Percentiles rank a stretch among this genome's conserved stretches.
Conservation (phyloP, 2,888 invertebrate species). For the Kryphioiulus occultus region DNA sequence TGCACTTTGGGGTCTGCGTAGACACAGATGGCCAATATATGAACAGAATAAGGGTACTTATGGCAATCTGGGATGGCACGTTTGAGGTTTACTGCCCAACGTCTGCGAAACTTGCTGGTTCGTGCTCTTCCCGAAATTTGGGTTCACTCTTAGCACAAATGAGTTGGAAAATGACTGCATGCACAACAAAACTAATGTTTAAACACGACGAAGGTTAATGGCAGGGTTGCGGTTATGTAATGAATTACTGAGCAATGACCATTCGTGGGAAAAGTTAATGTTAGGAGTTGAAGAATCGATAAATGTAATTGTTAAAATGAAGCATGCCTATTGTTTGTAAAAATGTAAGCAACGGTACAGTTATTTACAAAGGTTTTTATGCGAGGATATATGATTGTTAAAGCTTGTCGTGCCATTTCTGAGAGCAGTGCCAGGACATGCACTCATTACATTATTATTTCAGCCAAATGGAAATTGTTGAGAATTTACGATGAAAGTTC, state of each 20-base stretch:
- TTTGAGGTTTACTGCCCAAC: constrained; percentile 42
- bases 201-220: background rate
- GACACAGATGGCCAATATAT: constrained; percentile 47
- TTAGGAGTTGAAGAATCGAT: background rate
- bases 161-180: background rate
- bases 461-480: too few relatives aligned
- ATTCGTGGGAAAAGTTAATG: background rate
- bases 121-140: background rate
- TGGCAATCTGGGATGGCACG: constrained; percentile 41
- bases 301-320: background rate
- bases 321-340: too few relatives aligned
- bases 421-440: too few relatives aligned
- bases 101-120: constrained; percentile 6
- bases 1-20: constrained; percentile 42
- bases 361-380: too few relatives aligned
- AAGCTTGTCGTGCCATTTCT: too few relatives aligned
- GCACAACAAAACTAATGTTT: background rate
- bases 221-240: background rate
- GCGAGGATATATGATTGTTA: too few relatives aligned
- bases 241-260: background rate
- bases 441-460: too few relatives aligned
- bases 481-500: too few relatives aligned
- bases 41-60: constrained; percentile 43
- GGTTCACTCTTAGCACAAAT: background rate
- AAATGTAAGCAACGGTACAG: too few relatives aligned